phyloP scores from a whole-genome alignment of 2,113 vertebrate species.

The Labrus mixtus region DNA sequence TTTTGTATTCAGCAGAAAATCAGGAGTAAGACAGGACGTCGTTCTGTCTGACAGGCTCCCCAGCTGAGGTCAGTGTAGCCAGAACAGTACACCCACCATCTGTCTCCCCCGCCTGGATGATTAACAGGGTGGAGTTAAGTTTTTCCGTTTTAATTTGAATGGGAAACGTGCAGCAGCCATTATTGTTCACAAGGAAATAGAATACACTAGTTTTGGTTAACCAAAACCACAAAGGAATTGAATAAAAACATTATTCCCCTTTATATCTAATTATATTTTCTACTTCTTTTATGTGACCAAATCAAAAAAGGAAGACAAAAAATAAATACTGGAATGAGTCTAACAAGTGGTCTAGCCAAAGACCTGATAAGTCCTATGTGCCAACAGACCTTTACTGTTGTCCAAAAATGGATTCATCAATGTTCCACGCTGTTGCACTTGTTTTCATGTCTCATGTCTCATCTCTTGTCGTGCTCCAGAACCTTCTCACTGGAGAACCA shows the following conservation, averaged over 20 bases:
- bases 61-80: conserved; percentile 23
- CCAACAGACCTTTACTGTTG: neutral
- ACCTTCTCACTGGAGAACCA: neutral
- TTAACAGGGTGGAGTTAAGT: conserved; percentile 28
- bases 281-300: too few relatives aligned
- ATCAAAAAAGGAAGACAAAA: too few relatives aligned
- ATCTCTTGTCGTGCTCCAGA: neutral
- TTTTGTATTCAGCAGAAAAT: conserved; percentile 35
- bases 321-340: too few relatives aligned
- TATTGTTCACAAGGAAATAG: neutral
- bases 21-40: conserved; percentile 10
- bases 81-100: conserved; percentile 22
- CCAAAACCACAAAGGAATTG: neutral
- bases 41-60: conserved; percentile 20
- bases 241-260: too few relatives aligned
- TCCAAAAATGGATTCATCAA: neutral
- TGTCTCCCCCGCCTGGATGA: conserved; percentile 5
- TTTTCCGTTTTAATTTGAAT: neutral
- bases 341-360: neutral
- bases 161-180: neutral
- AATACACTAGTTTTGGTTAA: neutral
- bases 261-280: neutral
- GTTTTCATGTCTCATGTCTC: neutral
- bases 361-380: neutral
- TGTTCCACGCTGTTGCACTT: neutral